Percentiles rank a stretch among this genome's conserved stretches.
These are phyloP conservation scores for Chionomys nivalis DNA, from an alignment of 2,113 vertebrate genomes.

Conservation along the genomic window DNA sequence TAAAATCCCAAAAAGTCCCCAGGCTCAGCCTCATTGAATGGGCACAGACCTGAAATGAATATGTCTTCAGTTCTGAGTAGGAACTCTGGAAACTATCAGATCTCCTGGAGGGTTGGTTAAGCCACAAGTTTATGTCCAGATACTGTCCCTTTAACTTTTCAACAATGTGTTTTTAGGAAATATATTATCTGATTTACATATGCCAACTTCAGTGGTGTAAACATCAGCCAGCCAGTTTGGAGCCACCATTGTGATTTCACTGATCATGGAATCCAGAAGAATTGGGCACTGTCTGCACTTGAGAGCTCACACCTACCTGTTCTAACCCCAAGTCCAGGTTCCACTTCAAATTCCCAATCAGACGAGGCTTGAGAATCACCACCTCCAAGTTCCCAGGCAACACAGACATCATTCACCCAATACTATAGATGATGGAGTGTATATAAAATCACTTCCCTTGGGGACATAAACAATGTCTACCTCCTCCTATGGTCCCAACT, in stretches of 20 bases:
- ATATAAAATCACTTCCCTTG: neutral
- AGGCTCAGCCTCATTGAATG: neutral
- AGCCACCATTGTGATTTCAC: neutral
- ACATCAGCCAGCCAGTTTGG: neutral
- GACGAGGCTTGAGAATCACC: neutral
- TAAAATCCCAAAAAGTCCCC: neutral
- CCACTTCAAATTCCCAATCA: neutral
- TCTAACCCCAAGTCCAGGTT: neutral
- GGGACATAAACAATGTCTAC: neutral
- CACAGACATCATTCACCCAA: neutral
- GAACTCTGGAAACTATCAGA: neutral
- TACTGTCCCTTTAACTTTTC: slow-evolving; percentile 6
- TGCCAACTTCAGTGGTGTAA: slow-evolving; percentile 60
- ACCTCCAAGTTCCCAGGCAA: neutral
- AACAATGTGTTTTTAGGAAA: neutral
- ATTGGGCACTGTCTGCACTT: too few relatives aligned
- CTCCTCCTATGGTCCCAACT: neutral
- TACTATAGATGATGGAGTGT: too few relatives aligned
- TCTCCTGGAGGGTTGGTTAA: slow-evolving; percentile 30
- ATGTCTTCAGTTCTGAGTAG: neutral
- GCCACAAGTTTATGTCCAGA: slow-evolving; percentile 4
- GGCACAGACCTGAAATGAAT: neutral
- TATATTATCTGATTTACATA: slow-evolving; percentile 6
- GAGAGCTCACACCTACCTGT: neutral
- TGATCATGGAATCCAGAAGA: neutral